These are phyloP conservation scores for Cebus imitator DNA, from an alignment of 2,113 vertebrate species.

Conservation along the genomic window DNA sequence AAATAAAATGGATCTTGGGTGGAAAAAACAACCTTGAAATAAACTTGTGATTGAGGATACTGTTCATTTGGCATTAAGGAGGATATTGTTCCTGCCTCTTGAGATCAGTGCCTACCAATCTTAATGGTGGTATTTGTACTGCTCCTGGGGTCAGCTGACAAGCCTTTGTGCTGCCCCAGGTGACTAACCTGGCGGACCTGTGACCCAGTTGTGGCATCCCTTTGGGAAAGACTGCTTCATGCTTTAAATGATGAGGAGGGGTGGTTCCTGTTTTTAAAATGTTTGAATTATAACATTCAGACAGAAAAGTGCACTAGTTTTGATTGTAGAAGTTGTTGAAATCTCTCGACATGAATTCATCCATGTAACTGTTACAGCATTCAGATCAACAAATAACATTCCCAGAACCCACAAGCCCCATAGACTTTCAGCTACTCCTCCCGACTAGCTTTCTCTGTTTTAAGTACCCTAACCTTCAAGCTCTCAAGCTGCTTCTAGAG, in stretches of 20 bases:
- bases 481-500: background rate
- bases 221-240: background rate
- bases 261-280: background rate
- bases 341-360: background rate
- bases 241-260: background rate
- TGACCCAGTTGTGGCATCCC: background rate
- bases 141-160: background rate
- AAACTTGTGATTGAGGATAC: background rate
- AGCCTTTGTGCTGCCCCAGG: background rate
- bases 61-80: background rate
- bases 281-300: background rate
- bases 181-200: background rate
- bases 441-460: background rate
- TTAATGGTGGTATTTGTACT: background rate
- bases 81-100: background rate
- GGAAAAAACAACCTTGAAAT: background rate
- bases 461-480: background rate
- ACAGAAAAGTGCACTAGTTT: background rate
- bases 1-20: background rate
- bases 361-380: background rate
- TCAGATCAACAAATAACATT: background rate
- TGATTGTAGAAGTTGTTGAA: background rate
- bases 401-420: background rate
- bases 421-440: background rate
- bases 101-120: background rate